phyloP scores from a whole-genome alignment of 2,113 vertebrate species.

The Nesogale talazaci region DNA sequence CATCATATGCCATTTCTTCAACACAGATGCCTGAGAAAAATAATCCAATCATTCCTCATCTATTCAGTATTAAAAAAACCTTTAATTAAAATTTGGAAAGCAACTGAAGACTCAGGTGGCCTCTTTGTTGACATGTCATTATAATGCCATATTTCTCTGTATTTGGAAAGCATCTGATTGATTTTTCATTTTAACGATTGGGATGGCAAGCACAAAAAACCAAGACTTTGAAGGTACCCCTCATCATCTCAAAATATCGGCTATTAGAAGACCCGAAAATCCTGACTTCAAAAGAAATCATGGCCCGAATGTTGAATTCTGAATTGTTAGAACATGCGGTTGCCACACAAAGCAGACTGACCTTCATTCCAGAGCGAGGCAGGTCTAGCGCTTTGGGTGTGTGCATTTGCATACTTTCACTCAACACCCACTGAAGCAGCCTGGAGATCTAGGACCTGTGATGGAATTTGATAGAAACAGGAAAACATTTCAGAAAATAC shows the following conservation, averaged over 20 bases:
- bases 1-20: neutral
- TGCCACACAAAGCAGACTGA: slow-evolving; percentile 31
- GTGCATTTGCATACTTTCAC: too few species aligned
- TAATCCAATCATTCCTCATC: neutral
- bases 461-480: slow-evolving; percentile 57
- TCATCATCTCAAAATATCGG: neutral
- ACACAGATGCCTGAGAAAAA: neutral
- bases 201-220: neutral
- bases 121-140: neutral
- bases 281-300: slow-evolving; percentile 28
- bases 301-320: neutral
- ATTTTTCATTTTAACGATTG: neutral
- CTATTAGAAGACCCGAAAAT: neutral
- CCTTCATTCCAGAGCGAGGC: slow-evolving; percentile 33
- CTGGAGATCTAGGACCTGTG: slow-evolving; percentile 47
- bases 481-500: slow-evolving; percentile 71
- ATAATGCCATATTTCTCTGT: neutral
- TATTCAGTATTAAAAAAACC: neutral
- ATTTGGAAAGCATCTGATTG: neutral
- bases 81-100: neutral
- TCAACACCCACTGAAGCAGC: neutral
- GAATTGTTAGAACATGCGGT: slow-evolving; percentile 30
- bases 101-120: slow-evolving; percentile 31
- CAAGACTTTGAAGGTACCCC: neutral
- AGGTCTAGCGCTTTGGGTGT: too few species aligned